These are phyloP conservation scores for Ptychoptera contaminata DNA, from an alignment of 2,888 invertebrate species.

Conservation along the genomic window DNA sequence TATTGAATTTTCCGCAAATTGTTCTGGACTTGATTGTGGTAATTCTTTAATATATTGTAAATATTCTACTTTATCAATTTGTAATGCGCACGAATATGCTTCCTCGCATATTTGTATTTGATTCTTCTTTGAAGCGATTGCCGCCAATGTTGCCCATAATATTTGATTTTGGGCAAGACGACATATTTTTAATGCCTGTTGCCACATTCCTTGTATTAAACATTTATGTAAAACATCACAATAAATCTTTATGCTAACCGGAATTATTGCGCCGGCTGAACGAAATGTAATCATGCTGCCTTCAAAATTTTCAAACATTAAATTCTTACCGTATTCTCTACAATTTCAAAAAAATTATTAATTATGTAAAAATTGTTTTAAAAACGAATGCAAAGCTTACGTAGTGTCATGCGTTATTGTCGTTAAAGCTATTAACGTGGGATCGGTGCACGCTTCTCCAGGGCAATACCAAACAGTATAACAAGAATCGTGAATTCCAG, in stretches of 20 bases:
- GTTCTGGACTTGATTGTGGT: slow-evolving; percentile 24
- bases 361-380: slow-evolving; percentile 25
- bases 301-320: slow-evolving; percentile 64
- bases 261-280: slow-evolving; percentile 72
- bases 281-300: slow-evolving; percentile 73
- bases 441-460: slow-evolving; percentile 52
- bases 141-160: slow-evolving; percentile 92
- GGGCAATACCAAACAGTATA: slow-evolving; percentile 74
- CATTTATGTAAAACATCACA: slow-evolving; percentile 44
- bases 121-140: slow-evolving; percentile 72
- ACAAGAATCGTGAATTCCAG: slow-evolving; percentile 61
- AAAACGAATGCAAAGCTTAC: slow-evolving; percentile 14
- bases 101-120: slow-evolving; percentile 85
- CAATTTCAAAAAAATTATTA: slow-evolving; percentile 21
- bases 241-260: slow-evolving; percentile 25
- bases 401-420: slow-evolving; percentile 36
- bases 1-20: slow-evolving; percentile 30
- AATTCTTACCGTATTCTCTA: slow-evolving; percentile 78
- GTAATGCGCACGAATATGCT: slow-evolving; percentile 80
- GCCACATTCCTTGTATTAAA: slow-evolving; percentile 65
- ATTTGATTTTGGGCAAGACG: slow-evolving; percentile 36
- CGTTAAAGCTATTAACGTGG: slow-evolving; percentile 47
- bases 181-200: slow-evolving; percentile 68
- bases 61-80: slow-evolving; percentile 74
- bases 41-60: slow-evolving; percentile 55